A percentile compares a stretch with the other conserved stretches of the same genome.
Conservation (phyloP, 2,888 invertebrate species). For the Labia minor region DNA sequence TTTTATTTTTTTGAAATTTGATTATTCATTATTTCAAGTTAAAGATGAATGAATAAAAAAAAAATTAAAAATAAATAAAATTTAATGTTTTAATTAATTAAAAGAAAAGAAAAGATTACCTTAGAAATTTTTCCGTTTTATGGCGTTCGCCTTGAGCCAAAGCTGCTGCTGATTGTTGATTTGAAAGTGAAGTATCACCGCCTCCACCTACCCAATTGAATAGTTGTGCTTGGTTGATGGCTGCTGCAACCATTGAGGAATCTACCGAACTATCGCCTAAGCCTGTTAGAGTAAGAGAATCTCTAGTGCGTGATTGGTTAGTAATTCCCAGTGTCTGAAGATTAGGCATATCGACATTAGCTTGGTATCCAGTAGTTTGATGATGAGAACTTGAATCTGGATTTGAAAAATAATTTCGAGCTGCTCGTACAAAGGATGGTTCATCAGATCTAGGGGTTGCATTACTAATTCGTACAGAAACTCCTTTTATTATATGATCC, state of each 20-base stretch:
- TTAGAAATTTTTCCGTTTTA: background rate
- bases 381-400: background rate
- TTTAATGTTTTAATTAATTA: conserved; percentile 3
- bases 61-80: too few species aligned
- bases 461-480: conserved; percentile 16
- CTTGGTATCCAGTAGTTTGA: background rate
- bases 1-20: too few species aligned
- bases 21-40: too few species aligned
- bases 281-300: background rate
- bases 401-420: background rate
- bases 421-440: background rate
- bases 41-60: too few species aligned
- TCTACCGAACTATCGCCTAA: conserved; percentile 1
- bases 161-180: background rate
- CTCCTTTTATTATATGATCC: conserved; percentile 67
- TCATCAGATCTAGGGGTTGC: background rate
- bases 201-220: background rate
- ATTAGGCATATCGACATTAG: background rate
- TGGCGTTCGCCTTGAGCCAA: background rate
- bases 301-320: background rate
- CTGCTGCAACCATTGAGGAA: conserved; percentile 13
- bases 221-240: background rate
- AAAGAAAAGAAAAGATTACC: background rate
- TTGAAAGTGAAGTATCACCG: background rate
- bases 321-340: background rate